Percentiles rank a stretch among this genome's conserved stretches.
phyloP scores from a whole-genome alignment of 2,113 vertebrate species.

The Pelusios castaneus region DNA sequence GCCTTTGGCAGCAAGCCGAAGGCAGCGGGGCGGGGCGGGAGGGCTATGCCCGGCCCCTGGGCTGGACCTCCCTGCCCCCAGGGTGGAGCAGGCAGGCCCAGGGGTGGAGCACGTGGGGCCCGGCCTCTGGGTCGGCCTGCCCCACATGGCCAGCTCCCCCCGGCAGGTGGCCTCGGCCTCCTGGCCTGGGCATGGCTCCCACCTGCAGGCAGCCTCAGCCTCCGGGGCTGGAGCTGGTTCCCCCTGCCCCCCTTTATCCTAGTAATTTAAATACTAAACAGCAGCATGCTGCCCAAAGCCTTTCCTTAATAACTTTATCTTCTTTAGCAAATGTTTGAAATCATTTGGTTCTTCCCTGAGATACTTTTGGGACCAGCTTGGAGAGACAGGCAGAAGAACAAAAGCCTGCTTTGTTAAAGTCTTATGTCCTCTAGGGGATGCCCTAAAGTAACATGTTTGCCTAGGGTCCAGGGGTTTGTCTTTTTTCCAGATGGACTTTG shows the following conservation, averaged over 20 bases:
- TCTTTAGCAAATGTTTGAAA: background rate
- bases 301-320: background rate
- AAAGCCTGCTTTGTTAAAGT: background rate
- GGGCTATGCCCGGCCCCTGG: too few relatives aligned
- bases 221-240: too few relatives aligned
- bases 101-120: too few relatives aligned
- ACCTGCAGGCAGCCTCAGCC: too few relatives aligned
- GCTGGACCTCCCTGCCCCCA: too few relatives aligned
- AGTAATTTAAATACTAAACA: background rate
- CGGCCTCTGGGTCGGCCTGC: too few relatives aligned
- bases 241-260: background rate
- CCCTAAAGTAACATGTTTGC: background rate
- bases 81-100: too few relatives aligned
- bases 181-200: too few relatives aligned
- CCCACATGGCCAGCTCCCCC: too few relatives aligned
- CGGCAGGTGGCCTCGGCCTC: too few relatives aligned
- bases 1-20: too few relatives aligned
- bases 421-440: background rate
- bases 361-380: background rate
- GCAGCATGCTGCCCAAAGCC: background rate
- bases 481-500: background rate
- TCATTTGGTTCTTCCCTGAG: rapidly evolving
- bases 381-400: background rate
- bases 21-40: too few relatives aligned
- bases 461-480: background rate